Conservation (phyloP, 2,888 invertebrate genomes). For the Hydrotaea cyrtoneurina region DNA sequence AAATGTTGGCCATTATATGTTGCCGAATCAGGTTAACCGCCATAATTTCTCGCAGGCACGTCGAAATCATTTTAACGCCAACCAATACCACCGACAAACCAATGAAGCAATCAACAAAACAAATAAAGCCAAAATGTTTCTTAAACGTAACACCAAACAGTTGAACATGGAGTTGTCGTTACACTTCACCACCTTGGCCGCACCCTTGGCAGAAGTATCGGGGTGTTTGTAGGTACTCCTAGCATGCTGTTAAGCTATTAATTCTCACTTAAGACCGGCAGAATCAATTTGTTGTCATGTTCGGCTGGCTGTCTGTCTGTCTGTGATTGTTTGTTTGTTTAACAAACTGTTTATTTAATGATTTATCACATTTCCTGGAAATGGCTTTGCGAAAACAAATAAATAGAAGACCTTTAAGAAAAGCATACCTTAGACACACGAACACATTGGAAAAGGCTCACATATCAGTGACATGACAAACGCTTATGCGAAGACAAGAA, state of each 20-base stretch:
- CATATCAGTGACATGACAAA: too few species aligned
- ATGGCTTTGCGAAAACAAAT: constrained; percentile 29
- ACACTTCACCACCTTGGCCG: not conserved
- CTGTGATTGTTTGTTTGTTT: not conserved
- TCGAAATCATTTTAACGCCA: not conserved
- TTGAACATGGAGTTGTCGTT: not conserved
- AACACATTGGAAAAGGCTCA: not conserved
- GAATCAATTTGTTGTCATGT: constrained; percentile 13
- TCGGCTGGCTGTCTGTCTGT: not conserved
- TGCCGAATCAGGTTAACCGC: constrained; percentile 57
- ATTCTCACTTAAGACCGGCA: not conserved
- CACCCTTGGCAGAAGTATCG: not conserved
- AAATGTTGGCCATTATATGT: constrained; percentile 24
- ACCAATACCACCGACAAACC: not conserved
- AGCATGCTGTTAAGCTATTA: not conserved
- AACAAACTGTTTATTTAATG: constrained; percentile 1
- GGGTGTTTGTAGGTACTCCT: not conserved
- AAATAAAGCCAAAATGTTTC: not conserved
- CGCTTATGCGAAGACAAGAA: too few species aligned
- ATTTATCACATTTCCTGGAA: not conserved
- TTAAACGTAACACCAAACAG: not conserved
- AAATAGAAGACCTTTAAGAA: not conserved
- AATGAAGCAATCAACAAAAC: constrained; percentile 4
- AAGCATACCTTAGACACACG: not conserved
- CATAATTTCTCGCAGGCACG: constrained; percentile 27